Evolutionary conservation across 2,888 invertebrate species (phyloP), one percentile per base, ranked within the genome.

Genomic region (Actias luna): DNA sequence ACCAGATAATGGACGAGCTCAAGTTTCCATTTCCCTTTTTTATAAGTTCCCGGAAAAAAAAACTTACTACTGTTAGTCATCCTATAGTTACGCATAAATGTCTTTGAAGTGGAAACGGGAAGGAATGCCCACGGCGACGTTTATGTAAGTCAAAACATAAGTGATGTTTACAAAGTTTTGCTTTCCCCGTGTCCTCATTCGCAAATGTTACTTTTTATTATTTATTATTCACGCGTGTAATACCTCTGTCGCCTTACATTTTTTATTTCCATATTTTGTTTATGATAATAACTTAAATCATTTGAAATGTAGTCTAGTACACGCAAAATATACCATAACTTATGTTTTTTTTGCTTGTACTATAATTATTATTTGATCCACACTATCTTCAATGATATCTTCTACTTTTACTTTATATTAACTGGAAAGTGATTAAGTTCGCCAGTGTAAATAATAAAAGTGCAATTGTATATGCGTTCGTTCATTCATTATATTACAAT

Each of bases 51-150:
- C 63, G 46, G 62, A 64, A 67, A 69, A 73, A 72, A 72, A 62
- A 64, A n/a, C n/a, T 59, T 65, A 64, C 64, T 60, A 59, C 66
- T 64, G 72, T 72, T 73, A 69, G 62, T 64, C 66, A 65, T 50
- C 33, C 63, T 59, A 60, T 62, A 61, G 36, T 63, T 62, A 55
- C 39, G 27, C 31, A 65, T 66, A 68, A 62, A 64, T 64, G 63
- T 64, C 63, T 64, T 63, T 59, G 58, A 52, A 33, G 58, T 55
- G 55, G 59, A 63, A 65, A 50, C 58, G 64, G 63, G 64, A 64
- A 67, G 46, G 59, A 58, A 58, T 62, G 29, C 31, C 58, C 31
- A 58, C 46, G 39, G 63, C 55, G 63, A 52, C 66, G 64, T 69
- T 64, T 64, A 60, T 50, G 58, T 22, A 36, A 35, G 33, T 10